phyloP scores from a whole-genome alignment of 2,797 vertebrate species.

The Avahi laniger region DNA sequence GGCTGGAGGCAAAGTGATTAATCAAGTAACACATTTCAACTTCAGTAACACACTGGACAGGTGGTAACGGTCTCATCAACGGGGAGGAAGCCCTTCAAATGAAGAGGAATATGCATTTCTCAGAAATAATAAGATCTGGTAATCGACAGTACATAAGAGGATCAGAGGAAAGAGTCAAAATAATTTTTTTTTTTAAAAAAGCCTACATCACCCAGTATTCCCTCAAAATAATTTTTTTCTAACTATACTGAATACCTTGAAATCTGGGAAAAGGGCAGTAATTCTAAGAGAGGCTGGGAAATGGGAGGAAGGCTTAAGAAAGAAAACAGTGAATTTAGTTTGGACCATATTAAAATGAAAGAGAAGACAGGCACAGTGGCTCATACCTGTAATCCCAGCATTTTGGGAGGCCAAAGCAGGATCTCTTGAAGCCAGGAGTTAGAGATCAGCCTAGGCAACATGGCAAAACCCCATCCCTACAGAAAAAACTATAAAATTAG shows the following conservation, averaged over 20 bases:
- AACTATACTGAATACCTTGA: neutral
- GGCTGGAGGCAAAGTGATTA: neutral
- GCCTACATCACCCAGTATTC: neutral
- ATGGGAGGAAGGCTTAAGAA: neutral
- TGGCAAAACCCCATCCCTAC: too few relatives aligned
- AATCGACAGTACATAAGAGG: neutral
- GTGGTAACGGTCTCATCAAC: neutral
- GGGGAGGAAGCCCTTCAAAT: neutral
- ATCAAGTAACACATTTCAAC: neutral
- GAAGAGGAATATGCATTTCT: neutral
- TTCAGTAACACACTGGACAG: neutral
- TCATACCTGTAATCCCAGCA: too few relatives aligned
- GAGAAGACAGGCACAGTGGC: neutral
- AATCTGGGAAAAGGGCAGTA: neutral
- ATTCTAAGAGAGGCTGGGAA: neutral
- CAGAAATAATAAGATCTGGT: neutral
- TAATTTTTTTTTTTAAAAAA: neutral
- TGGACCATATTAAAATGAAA: neutral
- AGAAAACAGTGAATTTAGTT: neutral
- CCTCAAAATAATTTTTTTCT: neutral
- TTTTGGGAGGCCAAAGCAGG: too few relatives aligned
- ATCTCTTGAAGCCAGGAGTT: too few relatives aligned
- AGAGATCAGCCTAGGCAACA: too few relatives aligned
- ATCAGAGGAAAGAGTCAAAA: neutral
- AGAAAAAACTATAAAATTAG: too few relatives aligned